Evolutionary conservation across 2,113 vertebrate species (phyloP).

Genomic region (Scartelaos histophorus): DNA sequence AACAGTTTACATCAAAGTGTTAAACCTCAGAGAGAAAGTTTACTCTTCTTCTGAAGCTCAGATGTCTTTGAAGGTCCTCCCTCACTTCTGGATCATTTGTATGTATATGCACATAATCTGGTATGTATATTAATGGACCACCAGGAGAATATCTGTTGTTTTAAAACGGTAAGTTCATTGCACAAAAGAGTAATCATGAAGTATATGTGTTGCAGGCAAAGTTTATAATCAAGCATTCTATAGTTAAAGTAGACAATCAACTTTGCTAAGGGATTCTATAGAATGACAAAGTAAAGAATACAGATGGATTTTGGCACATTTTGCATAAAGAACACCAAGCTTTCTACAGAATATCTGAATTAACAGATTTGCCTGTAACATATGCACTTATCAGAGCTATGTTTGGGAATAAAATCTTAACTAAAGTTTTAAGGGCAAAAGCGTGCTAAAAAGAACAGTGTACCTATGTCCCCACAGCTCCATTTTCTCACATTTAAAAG

Average conservation of each 20-base stretch:
- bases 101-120: no score
- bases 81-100: slow-evolving; percentile 2
- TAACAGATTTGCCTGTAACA: no score
- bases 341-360: no score
- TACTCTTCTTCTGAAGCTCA: slow-evolving; percentile 23
- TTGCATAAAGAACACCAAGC: no score
- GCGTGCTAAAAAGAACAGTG: background rate
- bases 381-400: background rate
- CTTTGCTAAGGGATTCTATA: no score
- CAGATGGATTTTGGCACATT: no score
- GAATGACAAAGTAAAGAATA: no score
- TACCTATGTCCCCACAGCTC: no score
- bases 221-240: no score
- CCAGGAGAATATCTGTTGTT: background rate
- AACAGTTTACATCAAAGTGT: slow-evolving; percentile 57
- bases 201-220: background rate
- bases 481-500: no score
- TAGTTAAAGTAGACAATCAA: no score
- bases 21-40: slow-evolving; percentile 40
- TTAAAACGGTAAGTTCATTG: background rate
- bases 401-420: background rate
- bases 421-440: background rate
- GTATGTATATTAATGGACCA: slow-evolving; percentile 5
- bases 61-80: background rate
- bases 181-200: background rate